Conservation (phyloP, 2,888 invertebrate genomes). For the Drosophila mercatorum region DNA sequence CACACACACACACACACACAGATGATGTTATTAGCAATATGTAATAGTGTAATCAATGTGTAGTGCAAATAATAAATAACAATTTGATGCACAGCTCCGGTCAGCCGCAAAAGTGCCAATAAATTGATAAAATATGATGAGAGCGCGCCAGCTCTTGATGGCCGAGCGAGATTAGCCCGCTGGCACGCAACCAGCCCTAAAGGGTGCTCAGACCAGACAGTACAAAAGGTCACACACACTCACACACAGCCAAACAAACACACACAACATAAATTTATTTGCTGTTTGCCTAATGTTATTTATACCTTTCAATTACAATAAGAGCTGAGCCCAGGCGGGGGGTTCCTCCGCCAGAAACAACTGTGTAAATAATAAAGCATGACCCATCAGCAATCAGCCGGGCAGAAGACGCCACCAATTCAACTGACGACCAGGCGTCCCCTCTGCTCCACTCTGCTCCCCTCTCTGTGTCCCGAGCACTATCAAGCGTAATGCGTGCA, state of each 20-base stretch:
- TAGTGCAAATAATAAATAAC: constrained; percentile 79
- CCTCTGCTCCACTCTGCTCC: background rate
- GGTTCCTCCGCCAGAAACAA: constrained; percentile 17
- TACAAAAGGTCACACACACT: constrained; percentile 19
- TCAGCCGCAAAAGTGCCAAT: constrained; percentile 65
- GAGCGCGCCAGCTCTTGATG: constrained; percentile 43
- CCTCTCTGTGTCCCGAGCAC: constrained; percentile 46
- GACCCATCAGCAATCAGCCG: constrained; percentile 79
- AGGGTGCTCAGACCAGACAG: constrained; percentile 26
- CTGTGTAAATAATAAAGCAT: constrained; percentile 76
- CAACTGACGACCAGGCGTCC: constrained; percentile 9
- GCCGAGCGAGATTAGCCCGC: constrained; percentile 59
- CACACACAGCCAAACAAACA: constrained; percentile 14
- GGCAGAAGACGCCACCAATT: constrained; percentile 41
- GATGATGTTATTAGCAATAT: constrained; percentile 74
- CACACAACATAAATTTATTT: constrained; percentile 72
- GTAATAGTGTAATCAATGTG: constrained; percentile 74
- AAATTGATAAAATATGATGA: constrained; percentile 79
- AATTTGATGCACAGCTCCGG: constrained; percentile 39
- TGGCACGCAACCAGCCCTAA: constrained; percentile 46
- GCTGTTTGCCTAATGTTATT: constrained; percentile 81
- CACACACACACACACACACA: background rate
- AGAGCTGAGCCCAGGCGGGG: constrained; percentile 42
- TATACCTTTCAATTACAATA: constrained; percentile 78
- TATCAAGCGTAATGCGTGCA: constrained; percentile 72